These are phyloP conservation scores for Keiferia lycopersicella DNA, from an alignment of 2,888 invertebrate species.

Conservation along the genomic window DNA sequence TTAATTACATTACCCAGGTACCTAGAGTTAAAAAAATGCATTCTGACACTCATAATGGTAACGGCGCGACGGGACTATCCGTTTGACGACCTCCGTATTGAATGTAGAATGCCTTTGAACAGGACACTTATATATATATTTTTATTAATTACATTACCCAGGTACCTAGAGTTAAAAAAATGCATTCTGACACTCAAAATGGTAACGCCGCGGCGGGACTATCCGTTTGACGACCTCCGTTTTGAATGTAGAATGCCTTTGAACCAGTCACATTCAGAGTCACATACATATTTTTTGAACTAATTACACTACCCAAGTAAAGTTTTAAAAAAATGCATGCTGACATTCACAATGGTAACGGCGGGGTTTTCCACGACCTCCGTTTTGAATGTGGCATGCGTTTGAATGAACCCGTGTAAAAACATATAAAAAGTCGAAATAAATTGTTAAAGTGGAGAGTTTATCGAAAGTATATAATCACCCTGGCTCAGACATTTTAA, in stretches of 20 bases:
- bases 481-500: not conserved
- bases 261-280: too few relatives aligned
- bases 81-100: conserved; percentile 7
- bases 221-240: too few relatives aligned
- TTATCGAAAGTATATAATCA: not conserved
- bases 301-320: not conserved
- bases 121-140: too few relatives aligned
- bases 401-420: not conserved
- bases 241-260: too few relatives aligned
- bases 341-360: conserved; percentile 2
- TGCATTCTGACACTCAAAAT: not conserved
- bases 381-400: not conserved
- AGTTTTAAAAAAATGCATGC: too few relatives aligned
- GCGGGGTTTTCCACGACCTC: conserved; percentile 6
- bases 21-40: too few relatives aligned
- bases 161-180: not conserved
- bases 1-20: not conserved
- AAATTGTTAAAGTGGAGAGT: too few relatives aligned
- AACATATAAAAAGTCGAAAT: too few relatives aligned
- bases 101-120: not conserved
- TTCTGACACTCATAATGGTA: not conserved
- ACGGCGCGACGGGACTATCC: not conserved
- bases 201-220: too few relatives aligned
- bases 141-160: not conserved
- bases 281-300: not conserved